These are phyloP conservation scores for Lathronympha strigana DNA, from an alignment of 2,888 invertebrate species.

Conservation along the genomic window DNA sequence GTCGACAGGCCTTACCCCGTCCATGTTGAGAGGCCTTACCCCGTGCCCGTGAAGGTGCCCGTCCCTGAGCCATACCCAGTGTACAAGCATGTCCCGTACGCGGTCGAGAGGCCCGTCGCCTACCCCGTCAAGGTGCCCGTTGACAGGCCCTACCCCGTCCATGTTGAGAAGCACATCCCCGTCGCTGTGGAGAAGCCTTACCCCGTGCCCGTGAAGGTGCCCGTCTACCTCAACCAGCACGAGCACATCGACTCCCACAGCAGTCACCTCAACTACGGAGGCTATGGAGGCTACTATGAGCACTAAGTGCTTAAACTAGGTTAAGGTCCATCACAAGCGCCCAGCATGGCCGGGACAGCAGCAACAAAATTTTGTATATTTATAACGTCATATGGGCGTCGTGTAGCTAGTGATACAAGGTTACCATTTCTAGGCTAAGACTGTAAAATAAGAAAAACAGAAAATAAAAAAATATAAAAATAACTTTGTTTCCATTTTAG, in stretches of 20 bases:
- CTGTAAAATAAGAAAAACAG: constrained; percentile 71
- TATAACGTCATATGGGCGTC: constrained; percentile 70
- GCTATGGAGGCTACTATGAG: constrained; percentile 66
- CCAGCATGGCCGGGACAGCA: constrained; percentile 76
- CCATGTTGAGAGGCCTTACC: constrained; percentile 77
- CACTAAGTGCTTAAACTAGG: constrained; percentile 68
- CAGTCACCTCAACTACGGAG: constrained; percentile 55
- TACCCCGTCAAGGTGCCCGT: constrained; percentile 87
- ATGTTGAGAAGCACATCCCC: constrained; percentile 76
- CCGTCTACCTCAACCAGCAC: constrained; percentile 66
- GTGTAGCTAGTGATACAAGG: constrained; percentile 80
- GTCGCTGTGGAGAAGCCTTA: constrained; percentile 82
- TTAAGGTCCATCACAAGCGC: constrained; percentile 63
- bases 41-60: constrained; percentile 84
- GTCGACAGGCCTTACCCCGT: constrained; percentile 86
- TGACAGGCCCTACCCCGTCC: constrained; percentile 87
- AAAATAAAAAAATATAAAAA: constrained; percentile 62
- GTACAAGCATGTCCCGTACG: constrained; percentile 86
- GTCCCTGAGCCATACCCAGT: constrained; percentile 86
- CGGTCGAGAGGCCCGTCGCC: constrained; percentile 85
- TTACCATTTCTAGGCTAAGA: constrained; percentile 80
- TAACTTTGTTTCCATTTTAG: constrained; percentile 56
- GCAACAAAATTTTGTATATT: constrained; percentile 74
- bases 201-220: constrained; percentile 84
- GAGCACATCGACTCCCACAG: constrained; percentile 50